Conservation (phyloP, 2,888 invertebrate species). For the Sarcophaga variegata region DNA sequence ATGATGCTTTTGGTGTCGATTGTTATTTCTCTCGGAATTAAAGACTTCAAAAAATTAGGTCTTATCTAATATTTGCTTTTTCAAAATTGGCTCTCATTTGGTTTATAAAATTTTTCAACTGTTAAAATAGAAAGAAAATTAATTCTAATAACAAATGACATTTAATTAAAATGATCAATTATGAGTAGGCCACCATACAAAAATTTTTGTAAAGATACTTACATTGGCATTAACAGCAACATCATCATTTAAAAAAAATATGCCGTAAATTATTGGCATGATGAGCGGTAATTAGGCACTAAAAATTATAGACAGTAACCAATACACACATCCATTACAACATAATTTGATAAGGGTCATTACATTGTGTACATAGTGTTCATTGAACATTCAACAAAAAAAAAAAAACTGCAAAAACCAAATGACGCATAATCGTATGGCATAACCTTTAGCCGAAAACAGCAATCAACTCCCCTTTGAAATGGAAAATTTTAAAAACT, state of each 20-base stretch:
- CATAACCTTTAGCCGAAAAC: conserved; percentile 11
- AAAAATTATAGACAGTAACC: not conserved
- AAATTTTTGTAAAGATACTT: not conserved
- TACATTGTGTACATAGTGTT: not conserved
- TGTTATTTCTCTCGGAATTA: too few species aligned
- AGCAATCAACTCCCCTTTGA: conserved; percentile 30
- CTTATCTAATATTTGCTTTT: too few species aligned
- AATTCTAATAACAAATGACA: too few species aligned
- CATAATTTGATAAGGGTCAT: conserved; percentile 65
- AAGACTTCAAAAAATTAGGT: too few species aligned
- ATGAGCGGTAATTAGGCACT: conserved; percentile 33
- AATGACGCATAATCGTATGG: conserved; percentile 51
- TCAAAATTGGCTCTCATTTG: too few species aligned
- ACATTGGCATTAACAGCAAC: not conserved
- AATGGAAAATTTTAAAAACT: conserved; percentile 25
- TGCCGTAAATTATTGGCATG: conserved; percentile 24
- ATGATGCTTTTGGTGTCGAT: too few species aligned
- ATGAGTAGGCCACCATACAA: too few species aligned
- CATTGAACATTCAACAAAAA: conserved; percentile 20
- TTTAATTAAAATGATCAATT: too few species aligned
- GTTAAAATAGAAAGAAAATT: too few species aligned
- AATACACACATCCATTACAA: not conserved
- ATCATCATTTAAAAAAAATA: not conserved
- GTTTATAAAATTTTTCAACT: too few species aligned
- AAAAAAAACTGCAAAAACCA: conserved; percentile 58